A percentile compares a stretch with the other conserved stretches of the same genome.
Conservation (phyloP, 2,113 vertebrate species). For the Scartelaos histophorus region DNA sequence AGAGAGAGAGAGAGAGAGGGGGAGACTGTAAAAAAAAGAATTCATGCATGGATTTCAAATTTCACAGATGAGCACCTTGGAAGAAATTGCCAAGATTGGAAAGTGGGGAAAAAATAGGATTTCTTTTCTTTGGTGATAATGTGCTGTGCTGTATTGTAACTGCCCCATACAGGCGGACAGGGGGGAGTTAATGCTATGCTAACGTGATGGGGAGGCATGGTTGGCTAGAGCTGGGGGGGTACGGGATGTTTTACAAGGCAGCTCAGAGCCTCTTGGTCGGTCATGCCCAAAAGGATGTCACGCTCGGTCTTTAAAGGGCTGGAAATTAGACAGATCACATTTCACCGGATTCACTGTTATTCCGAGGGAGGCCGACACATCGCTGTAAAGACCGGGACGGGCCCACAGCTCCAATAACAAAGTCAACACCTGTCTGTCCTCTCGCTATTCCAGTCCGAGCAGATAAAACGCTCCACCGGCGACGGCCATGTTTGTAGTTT, state of each 20-base stretch:
- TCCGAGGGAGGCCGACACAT: slow-evolving; percentile 39
- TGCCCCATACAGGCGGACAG: slow-evolving; percentile 48
- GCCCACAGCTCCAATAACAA: slow-evolving; percentile 40
- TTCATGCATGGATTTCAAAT: slow-evolving; percentile 82
- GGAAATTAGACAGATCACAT: slow-evolving; percentile 49
- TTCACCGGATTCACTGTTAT: slow-evolving; percentile 47
- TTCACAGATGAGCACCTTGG: slow-evolving; percentile 78
- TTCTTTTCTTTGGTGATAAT: slow-evolving; percentile 72
- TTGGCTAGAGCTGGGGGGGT: slow-evolving; percentile 40
- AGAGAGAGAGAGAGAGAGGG: slow-evolving; percentile 40
- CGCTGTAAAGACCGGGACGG: slow-evolving; percentile 44
- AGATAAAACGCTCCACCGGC: slow-evolving; percentile 9
- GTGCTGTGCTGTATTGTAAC: slow-evolving; percentile 61
- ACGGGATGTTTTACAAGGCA: slow-evolving; percentile 60
- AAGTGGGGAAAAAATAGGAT: slow-evolving; percentile 27
- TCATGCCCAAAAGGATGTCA: slow-evolving; percentile 60
- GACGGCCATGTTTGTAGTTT: neutral
- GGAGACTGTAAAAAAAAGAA: slow-evolving; percentile 45
- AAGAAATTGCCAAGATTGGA: slow-evolving; percentile 72
- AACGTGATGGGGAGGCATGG: slow-evolving; percentile 71
- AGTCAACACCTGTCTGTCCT: slow-evolving; percentile 52
- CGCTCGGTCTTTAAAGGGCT: slow-evolving; percentile 50
- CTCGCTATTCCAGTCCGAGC: slow-evolving; percentile 28
- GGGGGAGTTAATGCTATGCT: slow-evolving; percentile 56
- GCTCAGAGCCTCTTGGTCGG: slow-evolving; percentile 58